Base-by-base conservation (phyloP, 2,113 vertebrate species). In the Syrmaticus mikado region DNA sequence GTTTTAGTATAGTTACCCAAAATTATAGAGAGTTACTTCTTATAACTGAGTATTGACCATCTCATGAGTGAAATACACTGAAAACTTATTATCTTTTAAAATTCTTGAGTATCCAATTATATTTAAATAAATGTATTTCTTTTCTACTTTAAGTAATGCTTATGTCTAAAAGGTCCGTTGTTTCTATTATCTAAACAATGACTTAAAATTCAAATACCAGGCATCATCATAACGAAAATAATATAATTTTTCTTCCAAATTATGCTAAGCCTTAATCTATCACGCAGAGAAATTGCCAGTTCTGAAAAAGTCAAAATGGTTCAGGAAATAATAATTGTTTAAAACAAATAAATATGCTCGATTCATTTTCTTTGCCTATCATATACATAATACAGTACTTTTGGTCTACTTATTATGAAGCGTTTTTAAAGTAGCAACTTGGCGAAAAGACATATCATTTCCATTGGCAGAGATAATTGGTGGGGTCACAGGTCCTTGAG, bases 161-260 rank as follows among this genome's bases (percentile, higher is more conserved):
- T 72, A 52, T 74, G 10, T 22, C 64, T 75, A 64, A 77, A 82
- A 84, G 17, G 9, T 45, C 45, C 70, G 8, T 85, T 73, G 79
- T 94, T 81, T 60, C 58, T 57, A 12, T 64, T 93, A 53, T 87
- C 10, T 43, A 85, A 95, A 80, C 83, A 89, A 73, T 72, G 4
- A 76, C 43, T 90, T 96, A 84, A 92, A 73, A 93, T 87, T 95
- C 91, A 73, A 93, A 82, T 95, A n/a, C 70, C 76, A 89, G 70
- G 58, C 32, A 89, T 92, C 50, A 85, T 90, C 53, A 71, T 68
- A 93, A 45, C 55, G 48, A 62, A 58, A 82, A 40, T 58, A 77
- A 78, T 53, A 85, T 3, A 27, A 74, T 80, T 17, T 38, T 79
- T 62, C 8, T 43, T 82, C 38, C 75, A 52, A 48, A 48, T 27